Evolutionary conservation across 2,113 vertebrate species (phyloP).

Genomic region (Strix aluco): DNA sequence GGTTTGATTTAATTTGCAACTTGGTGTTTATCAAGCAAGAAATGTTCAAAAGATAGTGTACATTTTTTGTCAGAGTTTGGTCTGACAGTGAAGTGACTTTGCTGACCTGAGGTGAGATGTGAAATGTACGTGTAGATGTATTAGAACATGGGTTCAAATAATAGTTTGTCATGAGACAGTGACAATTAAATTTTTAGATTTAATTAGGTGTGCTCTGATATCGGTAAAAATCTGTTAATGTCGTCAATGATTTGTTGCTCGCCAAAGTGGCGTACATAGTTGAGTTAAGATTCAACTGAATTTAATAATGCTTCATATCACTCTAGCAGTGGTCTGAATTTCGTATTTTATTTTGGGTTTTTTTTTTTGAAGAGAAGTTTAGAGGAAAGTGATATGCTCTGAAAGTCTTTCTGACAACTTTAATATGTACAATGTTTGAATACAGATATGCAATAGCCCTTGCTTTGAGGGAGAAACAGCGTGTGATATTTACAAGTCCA

Average conservation of each 20-base stretch:
- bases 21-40: not conserved
- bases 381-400: not conserved
- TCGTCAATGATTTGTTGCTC: not conserved
- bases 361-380: not conserved
- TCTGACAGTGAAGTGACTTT: not conserved
- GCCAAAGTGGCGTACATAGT: not conserved
- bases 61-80: not conserved
- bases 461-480: conserved; percentile 93
- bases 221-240: not conserved
- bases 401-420: not conserved
- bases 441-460: conserved; percentile 94
- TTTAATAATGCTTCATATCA: not conserved
- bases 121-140: not conserved
- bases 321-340: not conserved
- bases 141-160: not conserved
- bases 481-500: conserved; percentile 98
- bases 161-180: not conserved
- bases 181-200: not conserved
- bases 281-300: not conserved
- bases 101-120: not conserved
- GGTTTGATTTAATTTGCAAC: not conserved
- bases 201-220: not conserved
- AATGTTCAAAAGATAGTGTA: not conserved
- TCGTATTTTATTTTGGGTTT: not conserved
- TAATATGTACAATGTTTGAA: not conserved